Evolutionary conservation across 2,113 vertebrate species (phyloP), one percentile per base, ranked within the genome.

Genomic region (Coryphaenoides rupestris): DNA sequence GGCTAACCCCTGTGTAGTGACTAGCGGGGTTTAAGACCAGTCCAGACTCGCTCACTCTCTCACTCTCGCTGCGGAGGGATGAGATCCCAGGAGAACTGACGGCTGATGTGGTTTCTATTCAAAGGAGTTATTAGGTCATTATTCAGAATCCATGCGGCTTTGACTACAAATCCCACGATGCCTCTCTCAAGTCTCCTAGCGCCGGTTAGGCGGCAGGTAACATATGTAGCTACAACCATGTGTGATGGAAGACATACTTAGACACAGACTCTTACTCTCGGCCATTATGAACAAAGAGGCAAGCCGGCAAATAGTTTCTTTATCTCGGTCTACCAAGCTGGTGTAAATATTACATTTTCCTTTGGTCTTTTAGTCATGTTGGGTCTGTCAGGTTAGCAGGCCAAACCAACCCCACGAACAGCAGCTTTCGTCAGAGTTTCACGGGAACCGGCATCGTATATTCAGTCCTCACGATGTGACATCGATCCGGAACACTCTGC

Each of bases 401-500:
- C 3, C 26, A 3, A 28, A 28, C 26, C 6, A 28, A 28, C 26
- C 26, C 26, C 6, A 28, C 26, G 7, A 28, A 28, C 26, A 7
- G 26, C 10, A 16, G 46, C 46, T 47, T 47, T 47, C 2, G 46
- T 13, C 13, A 46, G 58, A 14, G 13, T 33, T 59, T 40, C 16
- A 19, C 9, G 21, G 28, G 24, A 61, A 28, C 26, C 3, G 7
- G 3, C 26, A 4, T 6, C 66, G 62, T 68, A 19, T 67, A 68
- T 68, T 47, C 49, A 17, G 9, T 16, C 69, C 54, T 54, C 13
- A 19, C 22, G 26, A 28, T 45, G 19, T 1, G 21, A 33, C 50
- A 70, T 79, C 64, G 71, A 81, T 81, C 21, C 63, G 46, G n/a
- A 26, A 33, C 33, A 63, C 62, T 78, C 60, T 78, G 83, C 74